Percentiles rank a stretch among this genome's conserved stretches.
phyloP scores from a whole-genome alignment of 1,140 invertebrate species.

The Orchesella cincta region DNA sequence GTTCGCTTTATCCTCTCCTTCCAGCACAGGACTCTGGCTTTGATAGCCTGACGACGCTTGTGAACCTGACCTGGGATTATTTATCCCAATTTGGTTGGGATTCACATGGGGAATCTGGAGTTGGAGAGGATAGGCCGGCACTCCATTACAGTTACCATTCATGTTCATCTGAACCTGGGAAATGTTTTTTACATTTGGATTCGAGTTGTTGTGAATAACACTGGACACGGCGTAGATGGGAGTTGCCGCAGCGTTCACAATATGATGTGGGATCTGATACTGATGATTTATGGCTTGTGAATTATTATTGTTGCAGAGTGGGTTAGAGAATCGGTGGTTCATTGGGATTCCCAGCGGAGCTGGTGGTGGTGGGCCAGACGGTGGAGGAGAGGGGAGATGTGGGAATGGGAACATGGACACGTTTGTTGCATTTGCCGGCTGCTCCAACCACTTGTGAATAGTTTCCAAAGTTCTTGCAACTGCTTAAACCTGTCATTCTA shows the following conservation, averaged over 20 bases:
- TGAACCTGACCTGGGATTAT: constrained; percentile 43
- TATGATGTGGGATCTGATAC: constrained; percentile 54
- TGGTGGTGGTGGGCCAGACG: constrained; percentile 34
- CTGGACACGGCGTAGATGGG: constrained; percentile 50
- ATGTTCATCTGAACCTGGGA: constrained; percentile 54
- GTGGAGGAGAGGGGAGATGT: constrained; percentile 44
- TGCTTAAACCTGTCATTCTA: constrained; percentile 49
- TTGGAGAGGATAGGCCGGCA: constrained; percentile 39
- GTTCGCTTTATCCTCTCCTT: constrained; percentile 45
- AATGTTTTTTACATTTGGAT: constrained; percentile 50
- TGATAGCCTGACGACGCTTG: constrained; percentile 49
- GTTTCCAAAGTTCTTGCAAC: constrained; percentile 47
- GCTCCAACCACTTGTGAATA: constrained; percentile 46
- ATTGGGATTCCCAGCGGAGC: constrained; percentile 37
- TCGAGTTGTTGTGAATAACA: constrained; percentile 47
- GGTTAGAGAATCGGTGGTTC: constrained; percentile 34
- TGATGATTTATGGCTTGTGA: constrained; percentile 51
- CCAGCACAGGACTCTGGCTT: constrained; percentile 49
- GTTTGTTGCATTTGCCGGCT: constrained; percentile 49
- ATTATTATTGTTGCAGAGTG: constrained; percentile 21
- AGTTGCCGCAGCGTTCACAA: constrained; percentile 55
- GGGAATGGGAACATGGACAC: constrained; percentile 45
- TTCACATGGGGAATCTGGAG: constrained; percentile 61
- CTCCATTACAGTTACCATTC: constrained; percentile 55
- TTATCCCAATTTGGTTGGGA: constrained; percentile 68